Percentiles rank a stretch among this genome's conserved stretches.
Conservation (phyloP, 2,113 vertebrate genomes). For the Grallaria varia region DNA sequence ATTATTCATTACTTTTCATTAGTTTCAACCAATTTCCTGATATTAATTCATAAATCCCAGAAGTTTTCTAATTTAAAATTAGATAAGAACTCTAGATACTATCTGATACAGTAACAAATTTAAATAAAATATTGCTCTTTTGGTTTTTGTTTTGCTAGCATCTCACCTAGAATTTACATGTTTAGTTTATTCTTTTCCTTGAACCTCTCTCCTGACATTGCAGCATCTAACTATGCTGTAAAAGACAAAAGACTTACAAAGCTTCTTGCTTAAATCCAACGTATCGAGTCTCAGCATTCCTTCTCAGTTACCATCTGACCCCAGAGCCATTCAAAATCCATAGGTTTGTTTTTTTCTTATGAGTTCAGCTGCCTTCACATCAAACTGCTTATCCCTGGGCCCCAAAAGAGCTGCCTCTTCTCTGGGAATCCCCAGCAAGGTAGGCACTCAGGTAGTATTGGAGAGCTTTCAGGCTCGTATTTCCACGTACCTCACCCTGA, state of each 20-base stretch:
- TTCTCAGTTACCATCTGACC: neutral
- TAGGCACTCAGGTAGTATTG: neutral
- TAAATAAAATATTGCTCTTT: slow-evolving; percentile 32
- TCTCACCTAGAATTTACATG: neutral
- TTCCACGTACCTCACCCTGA: neutral
- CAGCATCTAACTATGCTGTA: neutral
- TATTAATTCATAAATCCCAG: slow-evolving; percentile 45
- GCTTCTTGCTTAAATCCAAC: neutral
- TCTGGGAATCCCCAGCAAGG: neutral
- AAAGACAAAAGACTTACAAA: neutral
- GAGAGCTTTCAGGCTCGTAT: neutral
- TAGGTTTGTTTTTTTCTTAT: slow-evolving; percentile 17
- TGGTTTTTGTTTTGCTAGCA: neutral
- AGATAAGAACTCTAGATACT: neutral
- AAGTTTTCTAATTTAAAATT: slow-evolving; percentile 32
- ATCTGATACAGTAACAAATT: neutral
- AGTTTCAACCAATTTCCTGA: slow-evolving; percentile 47
- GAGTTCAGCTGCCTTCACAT: neutral
- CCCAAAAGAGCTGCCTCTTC: neutral
- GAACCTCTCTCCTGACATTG: neutral
- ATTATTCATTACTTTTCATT: slow-evolving; percentile 57
- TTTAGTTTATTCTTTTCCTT: neutral
- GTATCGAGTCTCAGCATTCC: neutral
- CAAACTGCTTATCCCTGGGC: accelerated
- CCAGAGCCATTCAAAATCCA: neutral